Evolutionary conservation across 1,140 invertebrate genomes (phyloP).

Genomic region (Wasmannia auropunctata): DNA sequence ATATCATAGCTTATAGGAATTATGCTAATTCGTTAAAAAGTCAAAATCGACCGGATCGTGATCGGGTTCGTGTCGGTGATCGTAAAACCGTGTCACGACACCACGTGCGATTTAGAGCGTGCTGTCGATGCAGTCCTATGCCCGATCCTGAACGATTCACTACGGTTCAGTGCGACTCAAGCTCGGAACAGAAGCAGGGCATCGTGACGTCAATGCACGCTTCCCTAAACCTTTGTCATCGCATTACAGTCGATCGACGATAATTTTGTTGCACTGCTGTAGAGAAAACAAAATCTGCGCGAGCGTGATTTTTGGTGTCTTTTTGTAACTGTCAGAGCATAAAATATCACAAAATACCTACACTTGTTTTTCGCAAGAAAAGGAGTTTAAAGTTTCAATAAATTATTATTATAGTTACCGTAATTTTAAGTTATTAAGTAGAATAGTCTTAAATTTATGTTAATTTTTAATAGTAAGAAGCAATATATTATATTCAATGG

Average conservation of each 20-base stretch:
- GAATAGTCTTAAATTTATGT: not conserved
- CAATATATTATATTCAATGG: not conserved
- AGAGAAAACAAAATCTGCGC: constrained; percentile 6
- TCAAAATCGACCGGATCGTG: not conserved
- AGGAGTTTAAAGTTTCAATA: not conserved
- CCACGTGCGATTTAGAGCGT: constrained; percentile 49
- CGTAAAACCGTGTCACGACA: constrained; percentile 6
- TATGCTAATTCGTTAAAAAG: not conserved
- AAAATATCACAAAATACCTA: not conserved
- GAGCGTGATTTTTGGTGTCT: not conserved
- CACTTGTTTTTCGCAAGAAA: not conserved
- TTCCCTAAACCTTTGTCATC: constrained; percentile 69
- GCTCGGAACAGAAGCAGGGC: constrained; percentile 36
- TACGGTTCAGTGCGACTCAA: constrained; percentile 32
- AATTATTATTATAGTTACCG: no score
- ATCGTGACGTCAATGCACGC: constrained; percentile 73
- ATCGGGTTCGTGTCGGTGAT: constrained; percentile 28
- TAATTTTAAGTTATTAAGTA: not conserved
- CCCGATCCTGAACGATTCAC: constrained; percentile 56
- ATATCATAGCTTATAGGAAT: not conserved
- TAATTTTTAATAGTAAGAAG: not conserved
- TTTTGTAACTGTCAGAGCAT: not conserved
- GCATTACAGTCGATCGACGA: constrained; percentile 48
- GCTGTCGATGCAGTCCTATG: constrained; percentile 18
- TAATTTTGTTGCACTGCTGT: constrained; percentile 58